Base-by-base conservation (phyloP, 2,113 vertebrate species). In the Suncus etruscus region DNA sequence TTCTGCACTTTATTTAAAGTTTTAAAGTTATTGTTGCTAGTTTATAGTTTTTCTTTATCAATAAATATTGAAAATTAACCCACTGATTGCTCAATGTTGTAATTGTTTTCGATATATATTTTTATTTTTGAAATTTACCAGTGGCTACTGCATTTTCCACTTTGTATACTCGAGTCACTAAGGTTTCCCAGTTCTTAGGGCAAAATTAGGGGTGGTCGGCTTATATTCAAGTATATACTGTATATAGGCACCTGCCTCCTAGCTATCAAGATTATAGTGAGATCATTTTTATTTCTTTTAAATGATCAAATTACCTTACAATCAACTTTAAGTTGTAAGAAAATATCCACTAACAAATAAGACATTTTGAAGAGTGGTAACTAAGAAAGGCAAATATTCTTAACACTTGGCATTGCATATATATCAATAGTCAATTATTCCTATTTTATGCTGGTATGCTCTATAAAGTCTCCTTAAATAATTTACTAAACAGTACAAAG, bases 351-450 rank as follows among this genome's bases (percentile, higher is more conserved):
- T 20, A 58, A 3, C 14, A 79, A 69, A 29, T 66, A 66, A 69
- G 51, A 14, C 12, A 27, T 39, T 9, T 61, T 12, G 29, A 54
- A 25, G 45, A 63, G 78, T 48, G 8, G 11, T 9, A 90, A 66
- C 14, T 54, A 76, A 92, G 50, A 51, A 86, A 83, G 78, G 31
- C 18, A 79, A 31, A 66, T 91, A 6, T 74, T 22, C 58, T 91
- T 24, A 74, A 65, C 58, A 78, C 1, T 12, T 68, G 47, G 3
- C 4, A 50, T 84, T 92, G 16, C 22, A 39, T 39, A 50, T 18
- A 39, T 31, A 65, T 32, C 63, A 4, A 65, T 48, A 75, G 9
- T 25, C 4, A 2, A 18, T 85, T 77, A 2, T 45, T 80, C 32
- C 69, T 63, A 70, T 86, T 27, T 27, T 22, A 76, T 68, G 10